phyloP scores from a whole-genome alignment of 2,797 vertebrate species.

The Tragelaphus oryx region DNA sequence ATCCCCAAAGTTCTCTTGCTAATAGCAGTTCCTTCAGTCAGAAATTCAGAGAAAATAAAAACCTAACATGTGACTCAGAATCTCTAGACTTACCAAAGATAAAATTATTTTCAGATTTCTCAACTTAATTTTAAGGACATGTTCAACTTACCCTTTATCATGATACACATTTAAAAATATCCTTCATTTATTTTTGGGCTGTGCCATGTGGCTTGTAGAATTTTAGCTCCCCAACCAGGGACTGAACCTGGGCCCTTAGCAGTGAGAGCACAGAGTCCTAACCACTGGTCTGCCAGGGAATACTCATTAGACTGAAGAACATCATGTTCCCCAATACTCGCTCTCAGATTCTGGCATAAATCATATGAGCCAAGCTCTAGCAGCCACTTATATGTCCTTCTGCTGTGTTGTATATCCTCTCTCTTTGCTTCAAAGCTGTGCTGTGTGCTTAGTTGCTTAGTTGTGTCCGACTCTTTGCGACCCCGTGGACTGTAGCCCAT shows the following conservation, averaged over 20 bases:
- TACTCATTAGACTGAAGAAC: background rate
- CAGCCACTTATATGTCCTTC: background rate
- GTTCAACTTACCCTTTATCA: background rate
- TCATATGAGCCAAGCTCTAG: background rate
- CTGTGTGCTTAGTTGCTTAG: background rate
- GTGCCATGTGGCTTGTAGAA: background rate
- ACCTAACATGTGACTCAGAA: background rate
- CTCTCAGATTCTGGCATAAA: background rate
- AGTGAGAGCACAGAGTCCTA: background rate
- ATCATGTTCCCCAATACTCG: background rate
- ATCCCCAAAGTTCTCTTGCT: background rate
- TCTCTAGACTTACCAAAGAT: background rate
- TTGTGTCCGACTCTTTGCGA: background rate
- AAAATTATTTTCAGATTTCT: conserved; percentile 25
- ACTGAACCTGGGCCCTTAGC: background rate
- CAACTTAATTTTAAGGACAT: background rate
- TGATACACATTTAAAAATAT: background rate
- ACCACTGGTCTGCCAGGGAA: background rate
- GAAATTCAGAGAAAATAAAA: conserved; percentile 35
- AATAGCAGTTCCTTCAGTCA: conserved; percentile 25
- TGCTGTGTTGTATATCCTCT: background rate
- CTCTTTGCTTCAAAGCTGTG: background rate
- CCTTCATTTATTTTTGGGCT: background rate
- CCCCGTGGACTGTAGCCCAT: background rate
- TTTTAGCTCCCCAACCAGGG: background rate